These are phyloP conservation scores for Myotis planiceps DNA, from an alignment of 2,797 vertebrate species.

Conservation along the genomic window DNA sequence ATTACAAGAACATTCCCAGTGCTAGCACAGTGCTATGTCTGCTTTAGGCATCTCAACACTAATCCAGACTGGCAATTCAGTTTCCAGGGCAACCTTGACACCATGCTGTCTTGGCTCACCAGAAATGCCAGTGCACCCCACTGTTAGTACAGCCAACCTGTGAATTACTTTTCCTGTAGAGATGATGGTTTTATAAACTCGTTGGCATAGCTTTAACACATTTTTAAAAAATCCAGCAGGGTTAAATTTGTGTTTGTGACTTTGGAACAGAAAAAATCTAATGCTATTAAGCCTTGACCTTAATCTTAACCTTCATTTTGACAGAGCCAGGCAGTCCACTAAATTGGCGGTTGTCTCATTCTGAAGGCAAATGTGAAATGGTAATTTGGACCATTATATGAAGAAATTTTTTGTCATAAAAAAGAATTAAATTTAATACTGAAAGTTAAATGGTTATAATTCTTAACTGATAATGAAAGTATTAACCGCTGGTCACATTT, in stretches of 20 bases:
- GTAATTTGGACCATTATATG: constrained; percentile 6
- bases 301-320: constrained; percentile 58
- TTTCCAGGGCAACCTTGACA: constrained; percentile 52
- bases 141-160: constrained; percentile 41
- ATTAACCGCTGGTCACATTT: constrained; percentile 46
- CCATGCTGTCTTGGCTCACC: constrained; percentile 4
- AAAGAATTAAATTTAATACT: constrained; percentile 38
- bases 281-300: constrained; percentile 47
- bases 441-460: constrained; percentile 37
- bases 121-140: not conserved
- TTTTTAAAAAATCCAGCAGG: constrained; percentile 44
- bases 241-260: constrained; percentile 61
- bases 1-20: not conserved
- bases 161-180: constrained; percentile 64
- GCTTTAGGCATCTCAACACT: not conserved
- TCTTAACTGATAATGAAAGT: constrained; percentile 49
- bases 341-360: not conserved
- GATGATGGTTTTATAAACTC: constrained; percentile 46
- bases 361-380: constrained; percentile 50
- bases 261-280: constrained; percentile 62
- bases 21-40: not conserved
- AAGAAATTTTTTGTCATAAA: constrained; percentile 49
- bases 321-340: constrained; percentile 25
- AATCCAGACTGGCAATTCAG: not conserved
- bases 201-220: not conserved